Evolutionary conservation across 2,888 invertebrate species (phyloP), one percentile per base, ranked within the genome.

Genomic region (Stenurella melanura): DNA sequence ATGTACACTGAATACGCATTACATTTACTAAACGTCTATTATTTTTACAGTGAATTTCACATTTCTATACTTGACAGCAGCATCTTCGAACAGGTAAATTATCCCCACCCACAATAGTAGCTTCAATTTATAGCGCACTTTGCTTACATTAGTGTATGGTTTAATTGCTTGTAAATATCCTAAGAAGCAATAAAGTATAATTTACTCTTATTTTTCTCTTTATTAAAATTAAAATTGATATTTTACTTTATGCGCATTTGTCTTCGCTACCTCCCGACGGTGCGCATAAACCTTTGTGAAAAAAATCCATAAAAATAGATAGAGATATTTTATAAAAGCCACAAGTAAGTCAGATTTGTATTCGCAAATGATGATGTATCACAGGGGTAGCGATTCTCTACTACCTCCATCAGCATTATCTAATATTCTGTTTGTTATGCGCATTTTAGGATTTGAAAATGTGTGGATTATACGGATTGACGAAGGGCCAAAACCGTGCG

Each of bases 381-480:
- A 60, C 70, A 10, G 58, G 58, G 60, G 60, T 34, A 21, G 60
- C 21, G 38, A 60, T 60, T 10, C 70, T 54, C 19, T 12, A 38
- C 60, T 38, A 38, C 60, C 63, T 70, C 68, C 74, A 60, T 54
- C 69, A 70, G 70, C 75, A 68, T 75, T 70, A 70, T 75, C 69
- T 70, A 63, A 67, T 70, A 75, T 75, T 75, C 75, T 68, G 75
- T 70, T 75, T 75, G 70, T 75, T 75, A 74, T 67, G 66, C 66
- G 67, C 66, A 74, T 34, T 74, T 58, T 21, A 38, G 60, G 66
- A 57, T 74, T 74, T 74, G 73, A 58, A 72, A 72, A 26, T 73
- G 73, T 73, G 73, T 67, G 67, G 63, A 74, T 74, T 74, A 72
- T 67, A 67, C 58, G 66, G 67, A 70, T 70, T 58, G 57, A 70